Percentiles rank a stretch among this genome's conserved stretches.
These are phyloP conservation scores for Channallabes apus DNA, from an alignment of 2,797 vertebrate genomes.

Conservation along the genomic window DNA sequence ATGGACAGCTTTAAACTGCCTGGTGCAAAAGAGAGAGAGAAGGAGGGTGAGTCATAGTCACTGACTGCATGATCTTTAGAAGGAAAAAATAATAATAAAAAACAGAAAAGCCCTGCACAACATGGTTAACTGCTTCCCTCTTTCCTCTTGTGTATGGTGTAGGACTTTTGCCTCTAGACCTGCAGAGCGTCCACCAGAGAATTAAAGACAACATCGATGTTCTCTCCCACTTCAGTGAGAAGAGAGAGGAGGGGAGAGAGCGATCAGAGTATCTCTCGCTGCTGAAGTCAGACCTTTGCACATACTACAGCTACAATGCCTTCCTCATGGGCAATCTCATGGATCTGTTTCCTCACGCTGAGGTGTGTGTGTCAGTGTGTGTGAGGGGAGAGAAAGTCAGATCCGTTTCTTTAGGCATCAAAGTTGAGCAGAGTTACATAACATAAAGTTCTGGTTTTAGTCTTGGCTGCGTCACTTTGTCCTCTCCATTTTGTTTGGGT, in stretches of 20 bases:
- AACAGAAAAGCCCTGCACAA: no score
- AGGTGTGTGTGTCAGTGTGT: slow-evolving; percentile 71
- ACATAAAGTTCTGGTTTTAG: neutral
- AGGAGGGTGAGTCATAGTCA: slow-evolving; percentile 72
- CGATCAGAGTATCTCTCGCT: slow-evolving; percentile 83
- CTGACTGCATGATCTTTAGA: neutral
- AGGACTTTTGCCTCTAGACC: slow-evolving; percentile 80
- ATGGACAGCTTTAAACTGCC: slow-evolving; percentile 84
- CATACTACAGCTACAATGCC: slow-evolving; percentile 93
- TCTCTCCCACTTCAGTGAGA: slow-evolving; percentile 82
- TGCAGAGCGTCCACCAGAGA: slow-evolving; percentile 86
- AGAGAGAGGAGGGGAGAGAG: slow-evolving; percentile 84
- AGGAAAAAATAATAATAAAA: no score
- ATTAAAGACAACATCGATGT: slow-evolving; percentile 94
- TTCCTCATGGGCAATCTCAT: slow-evolving; percentile 87
- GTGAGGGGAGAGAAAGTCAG: neutral
- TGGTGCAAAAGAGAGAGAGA: slow-evolving; percentile 78
- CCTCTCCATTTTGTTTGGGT: neutral
- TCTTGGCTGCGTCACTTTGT: neutral
- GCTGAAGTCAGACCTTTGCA: slow-evolving; percentile 86
- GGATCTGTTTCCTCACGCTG: slow-evolving; percentile 89
- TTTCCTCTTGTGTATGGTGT: slow-evolving; percentile 25
- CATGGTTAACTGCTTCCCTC: neutral
- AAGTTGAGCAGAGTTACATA: neutral
- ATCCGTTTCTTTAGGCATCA: neutral